Conservation (phyloP, 2,888 invertebrate species). For the Agriotes lineatus region DNA sequence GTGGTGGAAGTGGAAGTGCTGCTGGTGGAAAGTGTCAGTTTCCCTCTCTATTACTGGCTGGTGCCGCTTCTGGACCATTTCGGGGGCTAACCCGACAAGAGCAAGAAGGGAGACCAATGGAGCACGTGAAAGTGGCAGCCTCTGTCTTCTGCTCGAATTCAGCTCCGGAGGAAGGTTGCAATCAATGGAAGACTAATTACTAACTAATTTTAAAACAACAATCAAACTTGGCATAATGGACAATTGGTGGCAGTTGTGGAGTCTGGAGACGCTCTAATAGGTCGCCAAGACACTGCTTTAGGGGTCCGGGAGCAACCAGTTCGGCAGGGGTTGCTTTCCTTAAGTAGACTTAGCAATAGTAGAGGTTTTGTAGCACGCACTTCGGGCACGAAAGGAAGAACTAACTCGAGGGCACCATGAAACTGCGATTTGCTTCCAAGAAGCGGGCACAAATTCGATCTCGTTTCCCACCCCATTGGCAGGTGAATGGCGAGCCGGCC, state of each 20-base stretch:
- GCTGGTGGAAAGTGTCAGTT: constrained; percentile 36
- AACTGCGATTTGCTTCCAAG: not conserved
- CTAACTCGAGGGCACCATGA: too few relatives aligned
- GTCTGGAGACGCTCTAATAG: too few relatives aligned
- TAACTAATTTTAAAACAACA: too few relatives aligned
- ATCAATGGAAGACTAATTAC: not conserved
- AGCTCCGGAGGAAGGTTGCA: not conserved
- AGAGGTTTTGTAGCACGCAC: too few relatives aligned
- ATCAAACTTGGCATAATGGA: too few relatives aligned
- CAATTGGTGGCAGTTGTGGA: too few relatives aligned
- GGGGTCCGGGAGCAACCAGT: too few relatives aligned
- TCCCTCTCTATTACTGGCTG: constrained; percentile 37
- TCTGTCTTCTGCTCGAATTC: constrained; percentile 2
- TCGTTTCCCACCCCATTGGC: constrained; percentile 57
- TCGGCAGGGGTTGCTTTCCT: too few relatives aligned
- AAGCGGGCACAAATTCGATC: not conserved
- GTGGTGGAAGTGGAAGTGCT: too few relatives aligned
- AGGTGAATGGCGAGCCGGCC: constrained; percentile 59
- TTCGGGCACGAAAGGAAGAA: too few relatives aligned
- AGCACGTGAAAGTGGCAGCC: constrained; percentile 42
- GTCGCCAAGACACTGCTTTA: too few relatives aligned
- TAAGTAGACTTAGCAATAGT: too few relatives aligned
- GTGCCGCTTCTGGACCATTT: constrained; percentile 29
- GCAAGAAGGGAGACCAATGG: constrained; percentile 44
- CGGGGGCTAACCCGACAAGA: constrained; percentile 22